phyloP scores from a whole-genome alignment of 1,140 invertebrate species.

The Platyscapa corneri region DNA sequence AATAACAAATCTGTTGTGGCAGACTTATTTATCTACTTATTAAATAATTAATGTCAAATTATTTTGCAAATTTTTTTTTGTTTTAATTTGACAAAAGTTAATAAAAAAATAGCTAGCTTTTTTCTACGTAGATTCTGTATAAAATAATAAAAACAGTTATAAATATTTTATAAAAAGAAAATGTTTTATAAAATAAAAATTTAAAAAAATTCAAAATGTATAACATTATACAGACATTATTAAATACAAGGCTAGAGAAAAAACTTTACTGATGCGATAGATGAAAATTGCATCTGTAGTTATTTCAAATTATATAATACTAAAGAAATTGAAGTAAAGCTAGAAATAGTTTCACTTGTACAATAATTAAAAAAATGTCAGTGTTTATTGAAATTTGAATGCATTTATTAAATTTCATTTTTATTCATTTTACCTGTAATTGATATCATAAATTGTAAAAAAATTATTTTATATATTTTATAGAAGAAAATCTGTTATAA shows the following conservation, averaged over 20 bases:
- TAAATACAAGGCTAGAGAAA: not conserved
- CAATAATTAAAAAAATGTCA: not conserved
- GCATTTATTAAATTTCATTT: not conserved
- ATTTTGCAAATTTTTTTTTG: no score
- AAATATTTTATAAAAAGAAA: not conserved
- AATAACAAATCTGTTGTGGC: no score
- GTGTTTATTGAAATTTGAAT: conserved; percentile 37
- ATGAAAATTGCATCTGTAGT: not conserved
- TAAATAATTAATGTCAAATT: no score
- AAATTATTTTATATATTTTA: no score
- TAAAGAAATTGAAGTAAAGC: not conserved
- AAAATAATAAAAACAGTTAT: not conserved
- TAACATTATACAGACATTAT: not conserved
- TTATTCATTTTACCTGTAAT: no score
- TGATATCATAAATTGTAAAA: no score
- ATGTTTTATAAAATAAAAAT: no score
- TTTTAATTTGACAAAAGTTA: no score
- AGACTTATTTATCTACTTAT: no score
- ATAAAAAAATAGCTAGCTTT: no score
- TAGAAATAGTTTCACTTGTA: conserved; percentile 17
- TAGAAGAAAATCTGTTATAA: no score
- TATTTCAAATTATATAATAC: conserved; percentile 2
- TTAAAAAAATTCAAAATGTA: not conserved
- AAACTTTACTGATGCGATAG: not conserved
- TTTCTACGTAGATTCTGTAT: no score